Percentiles rank a stretch among this genome's conserved stretches.
phyloP scores from a whole-genome alignment of 2,113 vertebrate genomes.

The Tupaia tana region DNA sequence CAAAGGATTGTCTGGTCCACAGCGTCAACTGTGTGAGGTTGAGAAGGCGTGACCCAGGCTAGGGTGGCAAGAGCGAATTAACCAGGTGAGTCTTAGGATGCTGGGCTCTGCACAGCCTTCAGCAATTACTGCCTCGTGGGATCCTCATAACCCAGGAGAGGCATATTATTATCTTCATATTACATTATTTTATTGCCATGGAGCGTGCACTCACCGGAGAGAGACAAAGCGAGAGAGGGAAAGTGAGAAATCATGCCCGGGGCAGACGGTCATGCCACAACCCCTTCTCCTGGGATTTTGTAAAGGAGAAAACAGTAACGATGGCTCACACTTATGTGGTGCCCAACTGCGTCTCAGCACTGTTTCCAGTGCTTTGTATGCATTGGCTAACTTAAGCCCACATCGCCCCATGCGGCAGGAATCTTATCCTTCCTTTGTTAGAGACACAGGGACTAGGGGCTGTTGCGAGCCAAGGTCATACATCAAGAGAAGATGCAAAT shows the following conservation, averaged over 20 bases:
- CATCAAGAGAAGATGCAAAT: neutral
- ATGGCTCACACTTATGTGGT: fast-evolving
- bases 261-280: too few relatives aligned
- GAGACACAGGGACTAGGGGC: neutral
- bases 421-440: neutral
- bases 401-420: too few relatives aligned
- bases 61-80: neutral
- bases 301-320: neutral
- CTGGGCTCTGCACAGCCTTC: neutral
- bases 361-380: neutral
- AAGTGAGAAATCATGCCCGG: too few relatives aligned
- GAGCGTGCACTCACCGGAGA: too few relatives aligned
- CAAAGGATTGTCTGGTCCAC: neutral
- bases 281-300: neutral
- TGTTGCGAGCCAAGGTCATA: neutral
- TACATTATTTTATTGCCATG: neutral
- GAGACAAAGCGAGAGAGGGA: too few relatives aligned
- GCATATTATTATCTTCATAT: neutral
- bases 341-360: fast-evolving
- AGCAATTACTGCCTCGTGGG: neutral
- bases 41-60: neutral
- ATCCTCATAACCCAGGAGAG: neutral
- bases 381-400: neutral
- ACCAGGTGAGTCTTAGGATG: neutral
- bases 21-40: neutral